phyloP scores from a whole-genome alignment of 2,797 vertebrate species.

The Cynodonichthys magdalenae region DNA sequence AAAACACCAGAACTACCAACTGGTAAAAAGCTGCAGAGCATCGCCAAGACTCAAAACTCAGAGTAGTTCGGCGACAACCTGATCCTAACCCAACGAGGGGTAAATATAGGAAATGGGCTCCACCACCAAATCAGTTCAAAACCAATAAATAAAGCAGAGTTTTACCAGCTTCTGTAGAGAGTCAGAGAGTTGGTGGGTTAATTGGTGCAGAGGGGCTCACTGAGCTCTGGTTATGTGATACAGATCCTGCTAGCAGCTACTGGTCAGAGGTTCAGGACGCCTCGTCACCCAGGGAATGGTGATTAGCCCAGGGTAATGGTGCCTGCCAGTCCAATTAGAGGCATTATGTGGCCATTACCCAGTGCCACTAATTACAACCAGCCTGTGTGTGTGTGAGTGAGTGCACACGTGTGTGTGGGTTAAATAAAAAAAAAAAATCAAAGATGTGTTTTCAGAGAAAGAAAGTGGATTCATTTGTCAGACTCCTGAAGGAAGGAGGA shows the following conservation, averaged over 20 bases:
- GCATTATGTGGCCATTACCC: constrained; percentile 74
- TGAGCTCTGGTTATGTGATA: constrained; percentile 54
- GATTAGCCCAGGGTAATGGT: constrained; percentile 77
- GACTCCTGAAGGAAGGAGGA: constrained; percentile 14
- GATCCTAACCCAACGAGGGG: no score
- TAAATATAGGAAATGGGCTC: not conserved
- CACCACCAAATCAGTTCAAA: constrained; percentile 17
- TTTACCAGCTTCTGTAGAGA: constrained; percentile 6
- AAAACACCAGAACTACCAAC: constrained; percentile 10
- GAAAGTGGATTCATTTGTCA: constrained; percentile 4
- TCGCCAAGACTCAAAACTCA: not conserved
- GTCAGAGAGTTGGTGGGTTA: constrained; percentile 54
- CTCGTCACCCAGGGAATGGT: constrained; percentile 68
- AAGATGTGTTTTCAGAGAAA: constrained; percentile 24
- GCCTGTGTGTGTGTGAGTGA: constrained; percentile 36
- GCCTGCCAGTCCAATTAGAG: constrained; percentile 77
- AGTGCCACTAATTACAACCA: constrained; percentile 72
- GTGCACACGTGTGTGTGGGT: constrained; percentile 21
- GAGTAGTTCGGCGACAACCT: no score
- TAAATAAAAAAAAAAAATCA: constrained; percentile 26
- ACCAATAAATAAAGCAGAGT: constrained; percentile 19
- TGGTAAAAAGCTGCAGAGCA: not conserved
- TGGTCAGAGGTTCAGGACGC: constrained; percentile 69
- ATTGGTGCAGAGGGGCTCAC: constrained; percentile 60
- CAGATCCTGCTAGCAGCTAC: constrained; percentile 59